Percentiles rank a stretch among this genome's conserved stretches.
Conservation (phyloP, 2,888 invertebrate genomes). For the Macropis europaea region DNA sequence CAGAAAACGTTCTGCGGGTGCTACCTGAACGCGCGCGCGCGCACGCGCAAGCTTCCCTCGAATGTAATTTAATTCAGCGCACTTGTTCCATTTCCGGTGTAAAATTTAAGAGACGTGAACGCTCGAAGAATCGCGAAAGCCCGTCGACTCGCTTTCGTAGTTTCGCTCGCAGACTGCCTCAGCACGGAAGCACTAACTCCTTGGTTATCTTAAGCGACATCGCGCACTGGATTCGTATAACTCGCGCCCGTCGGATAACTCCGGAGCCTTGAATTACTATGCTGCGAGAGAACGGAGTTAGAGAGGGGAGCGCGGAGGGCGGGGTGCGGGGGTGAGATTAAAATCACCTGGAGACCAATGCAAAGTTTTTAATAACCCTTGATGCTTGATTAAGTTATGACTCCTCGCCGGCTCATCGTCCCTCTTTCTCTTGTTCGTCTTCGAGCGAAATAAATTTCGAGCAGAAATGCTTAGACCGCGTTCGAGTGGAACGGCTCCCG, state of each 20-base stretch:
- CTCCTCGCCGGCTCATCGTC: conserved; percentile 52
- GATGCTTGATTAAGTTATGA: conserved; percentile 74
- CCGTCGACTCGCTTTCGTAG: conserved; percentile 49
- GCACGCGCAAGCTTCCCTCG: no score
- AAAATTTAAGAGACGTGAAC: conserved; percentile 36
- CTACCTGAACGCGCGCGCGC: not conserved
- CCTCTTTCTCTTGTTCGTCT: conserved; percentile 29
- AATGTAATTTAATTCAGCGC: conserved; percentile 39
- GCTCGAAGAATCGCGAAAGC: conserved; percentile 42
- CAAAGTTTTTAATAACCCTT: conserved; percentile 76
- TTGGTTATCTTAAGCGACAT: conserved; percentile 73
- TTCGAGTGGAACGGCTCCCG: conserved; percentile 38
- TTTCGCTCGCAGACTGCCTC: conserved; percentile 60
- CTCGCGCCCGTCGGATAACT: conserved; percentile 67
- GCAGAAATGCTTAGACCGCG: conserved; percentile 47
- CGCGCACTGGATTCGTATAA: conserved; percentile 72
- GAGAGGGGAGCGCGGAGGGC: conserved; percentile 29
- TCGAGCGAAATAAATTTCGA: conserved; percentile 56
- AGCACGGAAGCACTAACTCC: conserved; percentile 69
- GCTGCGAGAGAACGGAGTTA: conserved; percentile 29
- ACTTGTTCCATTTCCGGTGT: conserved; percentile 32
- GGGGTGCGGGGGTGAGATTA: conserved; percentile 65
- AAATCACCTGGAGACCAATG: conserved; percentile 71
- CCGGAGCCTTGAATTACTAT: conserved; percentile 65
- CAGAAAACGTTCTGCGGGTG: not conserved